phyloP scores from a whole-genome alignment of 2,797 vertebrate genomes.

The Gymnopithys bicolor region DNA sequence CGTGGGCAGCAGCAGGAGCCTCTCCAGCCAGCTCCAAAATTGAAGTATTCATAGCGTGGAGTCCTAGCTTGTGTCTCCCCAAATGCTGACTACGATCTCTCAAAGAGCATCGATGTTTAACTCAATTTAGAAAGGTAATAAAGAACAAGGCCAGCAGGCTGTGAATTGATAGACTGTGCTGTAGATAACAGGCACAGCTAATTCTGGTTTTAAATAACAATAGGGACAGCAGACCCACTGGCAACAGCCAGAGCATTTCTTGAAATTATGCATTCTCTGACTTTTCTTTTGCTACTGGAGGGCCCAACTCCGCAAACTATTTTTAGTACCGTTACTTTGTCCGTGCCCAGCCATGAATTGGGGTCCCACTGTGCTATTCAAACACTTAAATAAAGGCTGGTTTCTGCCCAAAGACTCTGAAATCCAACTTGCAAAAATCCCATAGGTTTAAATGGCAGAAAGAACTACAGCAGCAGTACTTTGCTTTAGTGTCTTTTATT shows the following conservation, averaged over 20 bases:
- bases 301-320: conserved; percentile 48
- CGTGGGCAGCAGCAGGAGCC: accelerated
- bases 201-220: conserved; percentile 63
- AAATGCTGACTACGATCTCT: background rate
- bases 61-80: background rate
- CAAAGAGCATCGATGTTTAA: conserved; percentile 11
- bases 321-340: conserved; percentile 48
- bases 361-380: conserved; percentile 60
- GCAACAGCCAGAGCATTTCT: conserved; percentile 48
- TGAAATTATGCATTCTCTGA: conserved; percentile 36
- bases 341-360: conserved; percentile 26
- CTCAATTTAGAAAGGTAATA: conserved; percentile 41
- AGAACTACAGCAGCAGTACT: background rate
- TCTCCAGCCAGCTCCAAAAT: background rate
- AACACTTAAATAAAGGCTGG: conserved; percentile 54
- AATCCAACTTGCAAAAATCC: conserved; percentile 36
- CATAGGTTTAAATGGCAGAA: conserved; percentile 22
- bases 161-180: background rate
- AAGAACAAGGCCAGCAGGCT: conserved; percentile 18
- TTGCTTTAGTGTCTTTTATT: conserved; percentile 21
- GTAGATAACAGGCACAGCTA: conserved; percentile 34
- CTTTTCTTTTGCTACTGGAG: conserved; percentile 45
- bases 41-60: accelerated
- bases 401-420: conserved; percentile 49
- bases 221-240: conserved; percentile 28